Conservation (phyloP, 2,797 vertebrate species). For the Nasua narica region DNA sequence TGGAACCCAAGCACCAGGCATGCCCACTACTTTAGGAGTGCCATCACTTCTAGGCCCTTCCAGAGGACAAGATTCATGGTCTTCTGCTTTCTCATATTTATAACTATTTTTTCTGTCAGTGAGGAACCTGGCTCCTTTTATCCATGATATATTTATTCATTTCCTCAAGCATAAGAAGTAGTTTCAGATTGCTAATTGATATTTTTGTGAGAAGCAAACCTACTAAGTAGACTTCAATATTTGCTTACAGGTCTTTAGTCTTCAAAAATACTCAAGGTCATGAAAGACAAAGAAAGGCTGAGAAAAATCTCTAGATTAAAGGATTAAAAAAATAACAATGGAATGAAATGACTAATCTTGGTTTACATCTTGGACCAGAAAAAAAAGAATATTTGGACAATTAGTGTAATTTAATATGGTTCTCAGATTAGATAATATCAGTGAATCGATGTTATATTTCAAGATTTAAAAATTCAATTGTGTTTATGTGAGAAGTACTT, state of each 20-base stretch:
- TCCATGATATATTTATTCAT: neutral
- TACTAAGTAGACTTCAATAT: neutral
- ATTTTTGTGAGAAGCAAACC: neutral
- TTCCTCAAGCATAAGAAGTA: neutral
- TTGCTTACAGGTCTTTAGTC: neutral
- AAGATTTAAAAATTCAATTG: neutral
- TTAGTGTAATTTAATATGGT: neutral
- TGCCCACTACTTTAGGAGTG: rapidly evolving
- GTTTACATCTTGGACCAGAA: neutral
- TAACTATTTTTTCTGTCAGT: neutral
- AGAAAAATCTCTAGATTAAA: neutral
- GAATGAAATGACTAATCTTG: neutral
- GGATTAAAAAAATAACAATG: neutral
- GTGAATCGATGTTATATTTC: neutral
- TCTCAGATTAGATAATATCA: neutral
- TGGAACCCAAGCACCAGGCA: neutral
- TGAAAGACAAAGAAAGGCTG: neutral
- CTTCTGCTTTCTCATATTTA: neutral
- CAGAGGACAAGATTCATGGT: neutral
- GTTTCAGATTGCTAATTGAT: neutral
- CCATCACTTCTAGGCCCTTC: neutral
- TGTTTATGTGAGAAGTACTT: neutral
- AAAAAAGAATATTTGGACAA: neutral
- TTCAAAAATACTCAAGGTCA: neutral
- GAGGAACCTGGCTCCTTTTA: neutral